Conservation (phyloP, 92 coral and sea anemone species). For the Phenganax stokvisi region DNA sequence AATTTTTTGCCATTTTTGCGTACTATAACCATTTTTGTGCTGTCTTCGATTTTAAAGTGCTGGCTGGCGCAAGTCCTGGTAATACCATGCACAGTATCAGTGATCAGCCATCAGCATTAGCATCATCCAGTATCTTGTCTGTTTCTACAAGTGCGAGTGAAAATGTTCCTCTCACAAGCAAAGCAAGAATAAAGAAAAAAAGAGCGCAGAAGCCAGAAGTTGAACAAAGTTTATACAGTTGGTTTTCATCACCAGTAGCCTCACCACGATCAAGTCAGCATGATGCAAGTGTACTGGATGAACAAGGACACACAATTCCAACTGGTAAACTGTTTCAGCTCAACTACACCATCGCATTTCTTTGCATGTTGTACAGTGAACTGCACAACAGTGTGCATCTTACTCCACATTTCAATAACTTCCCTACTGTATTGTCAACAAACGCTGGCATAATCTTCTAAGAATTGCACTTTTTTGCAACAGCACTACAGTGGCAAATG, state of each 20-base stretch:
- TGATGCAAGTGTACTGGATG: slow-evolving; percentile 32
- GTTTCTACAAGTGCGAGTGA: slow-evolving; percentile 37
- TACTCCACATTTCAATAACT: too few relatives aligned
- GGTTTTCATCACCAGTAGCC: slow-evolving; percentile 88
- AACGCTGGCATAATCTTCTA: too few relatives aligned
- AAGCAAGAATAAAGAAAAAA: slow-evolving; percentile 29
- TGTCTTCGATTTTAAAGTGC: slow-evolving; percentile 11
- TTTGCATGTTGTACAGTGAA: neutral
- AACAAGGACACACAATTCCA: slow-evolving; percentile 13
- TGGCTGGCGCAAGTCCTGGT: slow-evolving; percentile 8
- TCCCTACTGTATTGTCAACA: too few relatives aligned
- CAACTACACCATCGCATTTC: neutral
- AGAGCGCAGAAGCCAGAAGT: slow-evolving; percentile 14
- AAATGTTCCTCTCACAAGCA: slow-evolving; percentile 15
- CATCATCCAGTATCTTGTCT: slow-evolving; percentile 27
- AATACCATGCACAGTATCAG: slow-evolving; percentile 14
- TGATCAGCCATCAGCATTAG: slow-evolving; percentile 18
- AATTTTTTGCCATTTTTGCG: too few relatives aligned
- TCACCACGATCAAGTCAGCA: slow-evolving; percentile 57
- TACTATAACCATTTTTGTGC: neutral
- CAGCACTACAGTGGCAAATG: too few relatives aligned
- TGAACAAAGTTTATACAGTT: slow-evolving; percentile 65
- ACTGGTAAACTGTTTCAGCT: slow-evolving; percentile 11
- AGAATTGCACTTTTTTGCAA: too few relatives aligned
- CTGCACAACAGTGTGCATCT: neutral